Evolutionary conservation across 2,888 invertebrate genomes (phyloP).

Genomic region (Pheosia gnoma): DNA sequence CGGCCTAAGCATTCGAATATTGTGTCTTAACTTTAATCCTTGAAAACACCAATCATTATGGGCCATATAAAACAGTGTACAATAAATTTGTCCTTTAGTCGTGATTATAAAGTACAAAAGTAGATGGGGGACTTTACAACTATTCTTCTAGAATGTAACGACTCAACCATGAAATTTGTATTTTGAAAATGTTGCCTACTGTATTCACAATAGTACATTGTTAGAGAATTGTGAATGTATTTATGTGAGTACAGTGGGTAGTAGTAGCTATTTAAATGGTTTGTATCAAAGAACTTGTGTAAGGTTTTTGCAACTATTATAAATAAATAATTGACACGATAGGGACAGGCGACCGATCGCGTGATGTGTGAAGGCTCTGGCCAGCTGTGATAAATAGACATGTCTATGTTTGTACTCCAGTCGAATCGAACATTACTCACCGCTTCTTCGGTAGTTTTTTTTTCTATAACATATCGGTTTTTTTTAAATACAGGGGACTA

Average conservation of each 20-base stretch:
- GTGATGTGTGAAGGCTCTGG: conserved; percentile 40
- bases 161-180: conserved; percentile 19
- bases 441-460: background rate
- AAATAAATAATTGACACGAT: conserved; percentile 22
- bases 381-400: conserved; percentile 55
- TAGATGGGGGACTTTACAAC: conserved; percentile 56
- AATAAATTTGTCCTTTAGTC: conserved; percentile 56
- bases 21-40: conserved; percentile 18
- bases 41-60: conserved; percentile 35
- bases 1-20: conserved; percentile 31
- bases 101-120: conserved; percentile 79
- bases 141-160: conserved; percentile 22
- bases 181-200: conserved; percentile 2
- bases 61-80: conserved; percentile 49
- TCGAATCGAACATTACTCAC: conserved; percentile 5
- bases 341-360: conserved; percentile 31
- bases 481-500: conserved; percentile 29
- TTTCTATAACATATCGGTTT: conserved; percentile 8
- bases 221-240: conserved; percentile 7
- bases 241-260: background rate
- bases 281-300: background rate
- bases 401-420: conserved; percentile 42
- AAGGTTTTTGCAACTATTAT: conserved; percentile 10
- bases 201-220: conserved; percentile 12
- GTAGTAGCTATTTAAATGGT: background rate